These are phyloP conservation scores for Hafferia zeledoni DNA, from an alignment of 2,797 vertebrate genomes.

Conservation along the genomic window DNA sequence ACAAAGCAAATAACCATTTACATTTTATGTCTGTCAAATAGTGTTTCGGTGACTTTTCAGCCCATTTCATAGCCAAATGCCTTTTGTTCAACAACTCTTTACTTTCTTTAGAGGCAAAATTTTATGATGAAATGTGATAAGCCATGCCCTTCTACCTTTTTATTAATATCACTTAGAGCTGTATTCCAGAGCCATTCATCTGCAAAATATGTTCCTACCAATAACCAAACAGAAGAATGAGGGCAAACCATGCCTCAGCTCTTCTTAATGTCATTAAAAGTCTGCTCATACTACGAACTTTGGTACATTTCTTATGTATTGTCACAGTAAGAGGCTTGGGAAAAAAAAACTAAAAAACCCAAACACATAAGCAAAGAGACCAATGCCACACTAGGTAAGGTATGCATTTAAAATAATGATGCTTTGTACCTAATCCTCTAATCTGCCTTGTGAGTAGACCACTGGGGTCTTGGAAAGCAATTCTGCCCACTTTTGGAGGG, in stretches of 20 bases:
- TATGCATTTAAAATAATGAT: background rate
- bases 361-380: fast-evolving
- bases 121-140: constrained; percentile 12
- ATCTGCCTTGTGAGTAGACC: background rate
- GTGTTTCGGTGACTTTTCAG: background rate
- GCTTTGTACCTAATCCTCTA: background rate
- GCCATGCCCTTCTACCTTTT: background rate
- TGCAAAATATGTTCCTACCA: background rate
- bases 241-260: background rate
- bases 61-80: background rate
- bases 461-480: background rate
- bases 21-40: background rate
- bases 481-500: background rate
- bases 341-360: background rate
- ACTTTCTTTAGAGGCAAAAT: background rate
- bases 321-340: background rate
- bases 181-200: background rate
- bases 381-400: background rate
- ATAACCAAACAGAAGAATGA: background rate
- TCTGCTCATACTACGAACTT: background rate
- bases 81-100: constrained; percentile 12
- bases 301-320: background rate
- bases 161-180: background rate
- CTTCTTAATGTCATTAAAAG: background rate
- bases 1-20: background rate